Percentiles rank a stretch among this genome's conserved stretches.
Conservation (phyloP, 37 sponge, comb jelly and placozoan species). For the Chondrosia reniformis region DNA sequence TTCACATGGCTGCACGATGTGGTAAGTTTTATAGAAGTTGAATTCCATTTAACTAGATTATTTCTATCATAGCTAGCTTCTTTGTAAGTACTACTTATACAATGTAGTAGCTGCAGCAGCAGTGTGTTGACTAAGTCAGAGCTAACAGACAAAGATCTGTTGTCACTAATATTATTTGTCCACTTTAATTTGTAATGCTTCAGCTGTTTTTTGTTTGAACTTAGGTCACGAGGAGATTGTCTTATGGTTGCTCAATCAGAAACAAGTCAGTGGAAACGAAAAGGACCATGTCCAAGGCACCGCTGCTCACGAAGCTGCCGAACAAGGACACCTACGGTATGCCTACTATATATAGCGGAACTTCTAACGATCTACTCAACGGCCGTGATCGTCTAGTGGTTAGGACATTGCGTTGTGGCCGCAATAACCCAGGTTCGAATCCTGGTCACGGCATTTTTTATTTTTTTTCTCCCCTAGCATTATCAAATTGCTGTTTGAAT, state of each 20-base stretch:
- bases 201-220: too few species aligned
- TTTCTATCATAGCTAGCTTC: too few species aligned
- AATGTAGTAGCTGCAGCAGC: too few species aligned
- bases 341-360: neutral
- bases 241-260: conserved; percentile 60
- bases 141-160: neutral
- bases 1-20: conserved; percentile 74
- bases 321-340: conserved; percentile 69
- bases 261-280: conserved; percentile 67
- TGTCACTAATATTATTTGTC: neutral
- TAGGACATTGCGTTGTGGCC: conserved; percentile 94
- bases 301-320: conserved; percentile 84
- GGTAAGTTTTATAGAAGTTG: neutral
- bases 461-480: conserved; percentile 35
- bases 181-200: too few species aligned
- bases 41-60: too few species aligned
- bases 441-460: conserved; percentile 91
- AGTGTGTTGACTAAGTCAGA: neutral
- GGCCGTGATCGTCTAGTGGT: conserved; percentile 91
- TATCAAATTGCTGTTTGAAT: conserved; percentile 16
- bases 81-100: too few species aligned
- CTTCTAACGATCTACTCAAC: neutral
- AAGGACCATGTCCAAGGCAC: conserved; percentile 75
- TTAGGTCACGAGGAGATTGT: conserved; percentile 63
- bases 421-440: conserved; percentile 95